phyloP scores from a whole-genome alignment of 2,888 invertebrate genomes.

The Glyphotaelius pellucidus region DNA sequence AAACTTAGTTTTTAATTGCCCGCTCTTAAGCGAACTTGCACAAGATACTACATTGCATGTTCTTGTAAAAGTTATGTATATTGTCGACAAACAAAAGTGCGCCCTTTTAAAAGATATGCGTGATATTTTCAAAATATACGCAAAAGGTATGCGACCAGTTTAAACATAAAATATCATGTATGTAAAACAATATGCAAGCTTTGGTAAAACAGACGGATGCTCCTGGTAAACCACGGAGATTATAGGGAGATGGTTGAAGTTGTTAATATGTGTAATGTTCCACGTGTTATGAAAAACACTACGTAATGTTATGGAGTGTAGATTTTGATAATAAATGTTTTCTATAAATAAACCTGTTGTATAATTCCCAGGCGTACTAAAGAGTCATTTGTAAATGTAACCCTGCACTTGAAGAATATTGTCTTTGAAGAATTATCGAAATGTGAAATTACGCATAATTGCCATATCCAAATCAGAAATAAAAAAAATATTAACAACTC shows the following conservation, averaged over 20 bases:
- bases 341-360: conserved; percentile 44
- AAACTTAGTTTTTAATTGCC: background rate
- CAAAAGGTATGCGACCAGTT: background rate
- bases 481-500: too few species aligned
- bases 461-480: too few species aligned
- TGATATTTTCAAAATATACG: too few species aligned
- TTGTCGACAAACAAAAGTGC: background rate
- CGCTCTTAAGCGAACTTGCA: background rate
- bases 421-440: too few species aligned
- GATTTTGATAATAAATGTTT: conserved; percentile 65
- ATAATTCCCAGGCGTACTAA: background rate
- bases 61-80: background rate
- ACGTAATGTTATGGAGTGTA: conserved; percentile 59
- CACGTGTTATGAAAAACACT: conserved; percentile 54
- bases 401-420: background rate
- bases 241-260: background rate
- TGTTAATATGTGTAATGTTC: conserved; percentile 39
- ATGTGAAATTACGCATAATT: too few species aligned
- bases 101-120: background rate
- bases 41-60: background rate
- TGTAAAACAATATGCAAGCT: background rate
- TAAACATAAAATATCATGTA: background rate
- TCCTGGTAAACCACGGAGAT: background rate
- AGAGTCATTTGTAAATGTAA: background rate
- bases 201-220: background rate